Evolutionary conservation across 92 coral and sea anemone species (phyloP).

Genomic region (Zoanthus gigantus): DNA sequence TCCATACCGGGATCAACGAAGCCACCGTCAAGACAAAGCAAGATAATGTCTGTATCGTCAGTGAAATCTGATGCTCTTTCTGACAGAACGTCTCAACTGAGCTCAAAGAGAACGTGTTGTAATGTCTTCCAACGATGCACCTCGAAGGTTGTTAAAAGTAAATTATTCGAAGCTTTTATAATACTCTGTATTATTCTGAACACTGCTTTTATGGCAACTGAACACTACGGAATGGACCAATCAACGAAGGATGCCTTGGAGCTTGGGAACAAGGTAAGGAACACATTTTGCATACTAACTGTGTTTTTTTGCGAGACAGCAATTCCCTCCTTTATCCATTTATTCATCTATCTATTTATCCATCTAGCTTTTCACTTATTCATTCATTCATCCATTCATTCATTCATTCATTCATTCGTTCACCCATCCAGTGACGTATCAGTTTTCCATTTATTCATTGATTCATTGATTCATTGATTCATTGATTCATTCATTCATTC

Average conservation of each 20-base stretch:
- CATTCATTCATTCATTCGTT: too few species aligned
- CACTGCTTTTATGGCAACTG: slow-evolving; percentile 89
- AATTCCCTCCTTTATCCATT: not conserved
- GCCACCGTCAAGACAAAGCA: not conserved
- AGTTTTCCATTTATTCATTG: not conserved
- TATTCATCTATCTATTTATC: too few species aligned
- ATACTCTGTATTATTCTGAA: slow-evolving; percentile 84
- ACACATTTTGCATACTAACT: not conserved
- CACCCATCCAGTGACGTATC: too few species aligned
- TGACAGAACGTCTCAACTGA: slow-evolving; percentile 1
- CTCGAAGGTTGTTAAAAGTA: slow-evolving; percentile 60
- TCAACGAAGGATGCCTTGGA: slow-evolving; percentile 64
- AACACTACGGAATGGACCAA: slow-evolving; percentile 84
- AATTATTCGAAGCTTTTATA: slow-evolving; percentile 77
- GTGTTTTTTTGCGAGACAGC: not conserved
- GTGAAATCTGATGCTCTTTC: not conserved
- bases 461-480: not conserved
- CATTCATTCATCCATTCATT: too few species aligned
- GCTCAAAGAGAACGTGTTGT: slow-evolving; percentile 21
- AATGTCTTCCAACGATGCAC: slow-evolving; percentile 53
- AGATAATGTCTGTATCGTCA: not conserved
- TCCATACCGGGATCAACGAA: not conserved
- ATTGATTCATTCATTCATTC: not conserved
- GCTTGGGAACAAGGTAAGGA: slow-evolving; percentile 84
- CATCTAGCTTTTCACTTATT: too few species aligned